Evolutionary conservation across 2,888 invertebrate genomes (phyloP).

Genomic region (Galerucella calmariensis): DNA sequence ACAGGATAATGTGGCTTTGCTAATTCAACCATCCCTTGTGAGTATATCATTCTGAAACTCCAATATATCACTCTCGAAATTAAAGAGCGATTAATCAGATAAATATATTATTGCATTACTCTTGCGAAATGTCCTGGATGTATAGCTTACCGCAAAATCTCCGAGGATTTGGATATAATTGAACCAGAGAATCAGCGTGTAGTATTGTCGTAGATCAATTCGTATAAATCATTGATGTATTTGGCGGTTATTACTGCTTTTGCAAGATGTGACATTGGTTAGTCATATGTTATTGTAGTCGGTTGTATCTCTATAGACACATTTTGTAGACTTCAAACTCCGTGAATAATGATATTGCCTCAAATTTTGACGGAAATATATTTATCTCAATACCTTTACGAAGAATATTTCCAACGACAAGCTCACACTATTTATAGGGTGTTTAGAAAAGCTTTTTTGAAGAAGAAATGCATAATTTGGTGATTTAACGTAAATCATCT

Average conservation of each 20-base stretch:
- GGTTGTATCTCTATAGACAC: background rate
- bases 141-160: conserved; percentile 6
- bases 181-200: conserved; percentile 12
- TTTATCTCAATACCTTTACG: no score
- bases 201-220: conserved; percentile 24
- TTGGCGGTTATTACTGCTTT: background rate
- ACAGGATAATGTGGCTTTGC: background rate
- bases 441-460: no score
- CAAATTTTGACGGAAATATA: no score
- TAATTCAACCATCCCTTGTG: conserved; percentile 11
- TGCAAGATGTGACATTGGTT: conserved; percentile 18
- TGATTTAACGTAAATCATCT: no score
- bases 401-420: no score
- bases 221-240: conserved; percentile 28
- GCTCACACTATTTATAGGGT: no score
- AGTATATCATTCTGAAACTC: conserved; percentile 7
- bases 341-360: background rate
- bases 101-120: conserved; percentile 28
- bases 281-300: background rate
- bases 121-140: conserved; percentile 4
- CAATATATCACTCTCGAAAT: conserved; percentile 27
- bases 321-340: background rate
- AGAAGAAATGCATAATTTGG: no score
- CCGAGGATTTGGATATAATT: conserved; percentile 24
- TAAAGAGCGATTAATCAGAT: conserved; percentile 34